A percentile compares a stretch with the other conserved stretches of the same genome.
phyloP scores from a whole-genome alignment of 2,888 invertebrate species.

The Oasisia sp. region DNA sequence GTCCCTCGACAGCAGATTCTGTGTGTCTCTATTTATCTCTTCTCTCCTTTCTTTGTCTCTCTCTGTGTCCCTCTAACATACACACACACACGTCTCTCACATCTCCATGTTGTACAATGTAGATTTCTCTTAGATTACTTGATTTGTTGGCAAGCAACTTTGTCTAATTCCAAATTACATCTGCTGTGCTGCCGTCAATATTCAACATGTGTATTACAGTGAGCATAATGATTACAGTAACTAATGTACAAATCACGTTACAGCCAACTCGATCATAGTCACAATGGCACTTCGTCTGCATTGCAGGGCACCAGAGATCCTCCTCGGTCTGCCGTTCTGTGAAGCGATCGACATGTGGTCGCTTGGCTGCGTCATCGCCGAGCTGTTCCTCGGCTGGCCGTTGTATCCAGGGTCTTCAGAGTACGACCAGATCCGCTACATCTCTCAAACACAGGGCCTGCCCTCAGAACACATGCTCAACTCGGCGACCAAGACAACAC shows the following conservation, averaged over 20 bases:
- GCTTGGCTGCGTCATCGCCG: slow-evolving; percentile 98
- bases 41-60: too few species aligned
- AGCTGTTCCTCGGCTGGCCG: slow-evolving; percentile 99
- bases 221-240: not conserved
- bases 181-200: not conserved
- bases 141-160: not conserved
- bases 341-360: slow-evolving; percentile 99
- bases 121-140: not conserved
- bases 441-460: slow-evolving; percentile 95
- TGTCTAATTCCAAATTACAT: not conserved
- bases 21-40: not conserved
- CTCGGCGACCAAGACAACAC: slow-evolving; percentile 96
- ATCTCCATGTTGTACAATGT: not conserved
- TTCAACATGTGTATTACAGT: not conserved
- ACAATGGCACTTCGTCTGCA: not conserved
- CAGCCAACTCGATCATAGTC: not conserved
- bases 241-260: not conserved
- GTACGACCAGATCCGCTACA: slow-evolving; percentile 90
- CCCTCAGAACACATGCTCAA: slow-evolving; percentile 98
- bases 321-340: slow-evolving; percentile 88
- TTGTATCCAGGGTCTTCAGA: slow-evolving; percentile 98
- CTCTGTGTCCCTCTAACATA: too few species aligned
- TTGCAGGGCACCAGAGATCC: slow-evolving; percentile 69
- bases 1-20: not conserved
- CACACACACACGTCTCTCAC: not conserved